Base-by-base conservation (phyloP, 1,140 invertebrate genomes). In the Diorhabda sublineata region DNA sequence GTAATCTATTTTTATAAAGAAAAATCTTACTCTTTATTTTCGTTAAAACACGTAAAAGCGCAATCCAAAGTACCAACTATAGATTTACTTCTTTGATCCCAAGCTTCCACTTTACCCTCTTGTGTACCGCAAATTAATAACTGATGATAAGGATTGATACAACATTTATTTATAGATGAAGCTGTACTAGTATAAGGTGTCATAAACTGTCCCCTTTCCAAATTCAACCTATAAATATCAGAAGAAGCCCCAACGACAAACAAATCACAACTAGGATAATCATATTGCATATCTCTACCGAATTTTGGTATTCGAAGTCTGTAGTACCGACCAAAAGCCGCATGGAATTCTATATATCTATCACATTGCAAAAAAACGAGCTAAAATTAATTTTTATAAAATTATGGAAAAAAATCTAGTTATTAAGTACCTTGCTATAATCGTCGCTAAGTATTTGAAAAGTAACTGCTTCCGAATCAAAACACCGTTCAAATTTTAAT, bases 401-500 rank as follows among this genome's bases (percentile, higher is more conserved):
- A 52, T 47, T 41, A 11, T 26, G 45, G 42, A 59, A 45, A 26
- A 68, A 68, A 59, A 72, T 45, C 68, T 42, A 61, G 43, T 44
- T 26, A 68, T 47, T 44, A 76, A 70, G 82, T 84, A 94, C 92
- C 82, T 96, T 94, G 75, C 88, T 89, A 78, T 95, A 97, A 82
- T 97, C 95, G 78, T 96, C 92, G 74, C 93, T 93, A 43, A 97
- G 84, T 73, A 92, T 85, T 83, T 94, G 89, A 85, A 96, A 95
- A 60, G 90, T 89, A 41, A 95, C 87, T 45, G 95, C 94, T 86
- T 99, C 97, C 3, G 95, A 92, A 85, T 99, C 98, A 76, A 99
- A 91, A 80, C 98, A 98, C 76, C 98, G 86, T 83, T 99, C 97
- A 87, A 99, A 99, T 84, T 99, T 99, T 76, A 99, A 86, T 2